Evolutionary conservation across 1,140 invertebrate species (phyloP).

Genomic region (Orussus abietinus): DNA sequence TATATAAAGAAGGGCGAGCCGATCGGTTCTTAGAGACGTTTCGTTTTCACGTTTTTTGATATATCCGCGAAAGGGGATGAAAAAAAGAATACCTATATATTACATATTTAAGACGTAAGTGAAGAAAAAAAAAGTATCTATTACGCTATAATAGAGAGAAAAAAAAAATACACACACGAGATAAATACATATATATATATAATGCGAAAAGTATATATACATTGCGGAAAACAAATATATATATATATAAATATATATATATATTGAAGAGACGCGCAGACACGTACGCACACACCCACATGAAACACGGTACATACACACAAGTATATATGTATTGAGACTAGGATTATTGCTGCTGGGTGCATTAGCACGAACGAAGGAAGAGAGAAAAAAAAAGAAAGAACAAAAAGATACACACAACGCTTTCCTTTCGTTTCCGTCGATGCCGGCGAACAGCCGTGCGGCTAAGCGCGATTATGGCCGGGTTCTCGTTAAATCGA

Average conservation of each 20-base stretch:
- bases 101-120: conserved; percentile 51
- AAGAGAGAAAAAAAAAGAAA: conserved; percentile 15
- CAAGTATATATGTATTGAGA: conserved; percentile 35
- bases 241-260: conserved; percentile 39
- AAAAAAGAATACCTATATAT: conserved; percentile 44
- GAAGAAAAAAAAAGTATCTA: conserved; percentile 49
- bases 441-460: too few species aligned
- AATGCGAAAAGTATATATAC: conserved; percentile 41
- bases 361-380: conserved; percentile 31
- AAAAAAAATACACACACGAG: conserved; percentile 34
- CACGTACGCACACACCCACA: too few species aligned
- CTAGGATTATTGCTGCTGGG: conserved; percentile 42
- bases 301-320: too few species aligned
- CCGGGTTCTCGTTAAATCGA: too few species aligned
- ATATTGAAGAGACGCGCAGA: conserved; percentile 42
- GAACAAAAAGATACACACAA: conserved; percentile 5
- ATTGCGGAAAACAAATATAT: conserved; percentile 20
- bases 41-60: conserved; percentile 50
- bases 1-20: conserved; percentile 20
- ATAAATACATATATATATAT: conserved; percentile 44
- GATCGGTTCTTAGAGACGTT: conserved; percentile 42
- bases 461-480: too few species aligned
- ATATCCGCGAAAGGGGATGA: conserved; percentile 40
- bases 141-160: conserved; percentile 53
- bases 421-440: conserved; percentile 4